Percentiles rank a stretch among this genome's conserved stretches.
These are phyloP conservation scores for Glyptemys insculpta DNA, from an alignment of 2,797 vertebrate species.

Conservation along the genomic window DNA sequence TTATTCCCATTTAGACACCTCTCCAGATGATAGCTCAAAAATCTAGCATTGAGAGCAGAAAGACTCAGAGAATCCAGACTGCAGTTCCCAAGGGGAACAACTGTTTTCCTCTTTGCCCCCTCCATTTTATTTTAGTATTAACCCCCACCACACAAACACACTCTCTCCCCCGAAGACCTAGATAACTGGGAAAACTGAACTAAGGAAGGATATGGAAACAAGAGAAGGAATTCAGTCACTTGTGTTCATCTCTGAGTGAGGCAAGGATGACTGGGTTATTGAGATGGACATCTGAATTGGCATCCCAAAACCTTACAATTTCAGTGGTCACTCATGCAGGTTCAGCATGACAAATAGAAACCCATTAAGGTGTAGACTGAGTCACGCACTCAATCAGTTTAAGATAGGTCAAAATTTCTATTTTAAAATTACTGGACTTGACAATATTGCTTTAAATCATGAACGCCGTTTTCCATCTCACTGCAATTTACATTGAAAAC, in stretches of 20 bases:
- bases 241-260: neutral
- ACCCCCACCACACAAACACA: neutral
- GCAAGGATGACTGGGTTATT: neutral
- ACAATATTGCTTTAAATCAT: neutral
- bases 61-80: neutral
- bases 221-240: neutral
- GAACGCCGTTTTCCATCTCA: neutral
- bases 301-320: neutral
- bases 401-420: neutral
- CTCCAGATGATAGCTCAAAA: neutral
- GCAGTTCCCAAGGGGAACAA: neutral
- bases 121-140: neutral
- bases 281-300: neutral
- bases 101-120: neutral
- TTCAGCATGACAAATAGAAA: neutral
- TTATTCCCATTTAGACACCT: neutral
- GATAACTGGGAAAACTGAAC: neutral
- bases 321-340: neutral
- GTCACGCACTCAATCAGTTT: neutral
- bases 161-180: neutral
- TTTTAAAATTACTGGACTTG: neutral
- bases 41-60: neutral
- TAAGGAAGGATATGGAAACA: neutral
- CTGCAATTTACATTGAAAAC: neutral
- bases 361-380: neutral